Evolutionary conservation across 1,140 invertebrate species (phyloP), one percentile per base, ranked within the genome.

Genomic region (Archivesica marissinica): DNA sequence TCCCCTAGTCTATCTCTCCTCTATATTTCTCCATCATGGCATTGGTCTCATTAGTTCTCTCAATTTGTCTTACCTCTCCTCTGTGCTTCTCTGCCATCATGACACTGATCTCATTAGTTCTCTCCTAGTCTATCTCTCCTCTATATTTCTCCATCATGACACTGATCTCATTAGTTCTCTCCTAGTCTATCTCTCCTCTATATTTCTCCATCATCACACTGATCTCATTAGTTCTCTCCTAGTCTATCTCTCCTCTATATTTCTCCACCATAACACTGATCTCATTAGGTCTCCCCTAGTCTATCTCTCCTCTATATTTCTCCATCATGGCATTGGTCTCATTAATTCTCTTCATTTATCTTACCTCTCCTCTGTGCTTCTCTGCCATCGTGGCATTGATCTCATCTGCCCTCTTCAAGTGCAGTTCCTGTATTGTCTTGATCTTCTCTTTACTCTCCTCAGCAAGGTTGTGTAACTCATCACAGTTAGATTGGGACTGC

Each of bases 291-390:
- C 90, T 77, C 38, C 4, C 50, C 23, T 23, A 52, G 17, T 52
- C 50, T 52, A 4, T n/a, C 50, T 17, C 44, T 47, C 44, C 7
- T 47, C 44, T 20, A n/a, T n/a, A 9, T 47, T 20, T n/a, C n/a
- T n/a, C n/a, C n/a, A n/a, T 47, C 41, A 47, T 47, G 41, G 41
- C 17, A 47, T 47, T 47, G 17, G 17, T 47, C 54, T 59, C 54
- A 59, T 25, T 6, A 25, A n/a, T 30, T 28, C 25, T 59, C 47
- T 23, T 3, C 9, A 28, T 35, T n/a, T 33, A 35, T n/a, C 56
- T 33, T 76, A 93, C 92, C 90, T 93, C 92, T 28, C 50, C 76
- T 61, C 91, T 89, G 50, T 93, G 92, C 86, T 92, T 92, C 70
- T 92, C 90, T 68, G 90, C 76, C 59, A 93, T 85, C 88, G 90